phyloP scores from a whole-genome alignment of 2,797 vertebrate species.

The Sebastes jordani region DNA sequence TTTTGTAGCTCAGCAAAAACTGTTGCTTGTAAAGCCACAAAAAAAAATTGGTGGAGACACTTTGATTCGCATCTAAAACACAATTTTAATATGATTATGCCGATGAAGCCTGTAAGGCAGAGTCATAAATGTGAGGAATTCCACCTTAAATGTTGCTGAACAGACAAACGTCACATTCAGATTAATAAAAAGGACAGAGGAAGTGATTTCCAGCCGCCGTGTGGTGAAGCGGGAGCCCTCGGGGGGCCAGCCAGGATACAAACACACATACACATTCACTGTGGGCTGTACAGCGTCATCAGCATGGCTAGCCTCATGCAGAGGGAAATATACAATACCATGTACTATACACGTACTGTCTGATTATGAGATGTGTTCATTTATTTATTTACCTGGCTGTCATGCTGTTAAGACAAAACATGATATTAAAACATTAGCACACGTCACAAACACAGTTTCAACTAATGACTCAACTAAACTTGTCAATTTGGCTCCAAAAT shows the following conservation, averaged over 20 bases:
- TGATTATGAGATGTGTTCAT: conserved; percentile 6
- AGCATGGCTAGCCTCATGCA: conserved; percentile 78
- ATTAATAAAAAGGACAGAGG: conserved; percentile 27
- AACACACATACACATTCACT: neutral
- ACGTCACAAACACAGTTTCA: conserved; percentile 9
- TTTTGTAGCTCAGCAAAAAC: conserved; percentile 16
- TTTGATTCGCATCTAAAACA: conserved; percentile 5
- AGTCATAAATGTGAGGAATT: conserved; percentile 13
- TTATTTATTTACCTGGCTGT: conserved; percentile 89
- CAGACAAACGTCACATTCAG: conserved; percentile 61
- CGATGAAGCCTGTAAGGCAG: neutral
- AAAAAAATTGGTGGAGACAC: neutral
- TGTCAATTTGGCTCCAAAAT: neutral
- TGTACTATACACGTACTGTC: neutral
- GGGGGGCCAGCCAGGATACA: conserved; percentile 28
- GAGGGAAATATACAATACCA: conserved; percentile 45
- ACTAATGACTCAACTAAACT: neutral
- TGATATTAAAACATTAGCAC: conserved; percentile 47
- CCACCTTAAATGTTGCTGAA: conserved; percentile 15
- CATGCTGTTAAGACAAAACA: conserved; percentile 85
- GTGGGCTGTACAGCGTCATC: conserved; percentile 22
- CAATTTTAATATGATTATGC: conserved; percentile 9
- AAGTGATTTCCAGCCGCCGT: conserved; percentile 31
- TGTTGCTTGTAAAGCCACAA: neutral
- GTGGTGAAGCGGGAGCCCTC: conserved; percentile 42